Evolutionary conservation across 2,113 vertebrate species (phyloP).

Genomic region (Trogon surrucura): DNA sequence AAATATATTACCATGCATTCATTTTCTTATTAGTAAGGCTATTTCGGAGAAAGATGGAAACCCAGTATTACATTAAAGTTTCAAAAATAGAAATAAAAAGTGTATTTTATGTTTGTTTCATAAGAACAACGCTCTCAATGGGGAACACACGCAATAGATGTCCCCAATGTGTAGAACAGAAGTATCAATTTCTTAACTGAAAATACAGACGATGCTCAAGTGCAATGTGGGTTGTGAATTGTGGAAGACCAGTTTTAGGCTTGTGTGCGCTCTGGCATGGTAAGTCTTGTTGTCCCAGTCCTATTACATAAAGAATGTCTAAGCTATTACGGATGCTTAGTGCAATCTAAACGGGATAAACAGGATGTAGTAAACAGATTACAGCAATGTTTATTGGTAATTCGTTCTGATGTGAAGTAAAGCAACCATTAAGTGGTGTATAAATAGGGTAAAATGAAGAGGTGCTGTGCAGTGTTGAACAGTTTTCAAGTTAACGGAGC

Average conservation of each 20-base stretch:
- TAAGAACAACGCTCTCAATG: not conserved
- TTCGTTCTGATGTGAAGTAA: not conserved
- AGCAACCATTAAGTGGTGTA: not conserved
- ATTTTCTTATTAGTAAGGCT: not conserved
- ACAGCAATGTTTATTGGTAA: not conserved
- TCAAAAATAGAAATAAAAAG: not conserved
- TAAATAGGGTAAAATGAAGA: not conserved
- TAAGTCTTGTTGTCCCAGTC: not conserved
- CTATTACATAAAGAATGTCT: not conserved
- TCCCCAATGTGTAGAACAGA: accelerated
- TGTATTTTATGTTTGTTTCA: not conserved
- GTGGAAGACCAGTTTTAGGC: not conserved
- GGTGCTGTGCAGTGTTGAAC: not conserved
- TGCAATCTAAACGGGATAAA: constrained; percentile 32
- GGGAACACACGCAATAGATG: not conserved
- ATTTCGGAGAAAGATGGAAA: not conserved
- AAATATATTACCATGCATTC: not conserved
- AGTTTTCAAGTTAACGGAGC: not conserved
- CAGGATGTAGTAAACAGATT: constrained; percentile 28
- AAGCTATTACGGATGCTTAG: not conserved
- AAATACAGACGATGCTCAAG: not conserved
- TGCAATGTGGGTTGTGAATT: not conserved
- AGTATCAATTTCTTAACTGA: not conserved
- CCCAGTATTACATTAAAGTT: not conserved
- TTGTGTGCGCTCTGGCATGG: not conserved